Conservation (phyloP, 2,888 invertebrate species). For the Drosophila colorata region DNA sequence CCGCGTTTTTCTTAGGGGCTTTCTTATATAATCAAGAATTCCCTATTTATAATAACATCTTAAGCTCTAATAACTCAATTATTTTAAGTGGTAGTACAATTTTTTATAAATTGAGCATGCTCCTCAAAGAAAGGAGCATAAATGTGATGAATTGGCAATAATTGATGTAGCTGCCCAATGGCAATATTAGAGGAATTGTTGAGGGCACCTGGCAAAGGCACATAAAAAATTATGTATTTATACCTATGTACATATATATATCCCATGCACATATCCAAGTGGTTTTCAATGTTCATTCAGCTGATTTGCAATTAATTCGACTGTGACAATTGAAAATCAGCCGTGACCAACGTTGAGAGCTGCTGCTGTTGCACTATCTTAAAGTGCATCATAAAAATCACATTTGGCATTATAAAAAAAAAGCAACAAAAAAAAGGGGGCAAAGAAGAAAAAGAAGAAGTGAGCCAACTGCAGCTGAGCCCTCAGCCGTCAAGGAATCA, state of each 20-base stretch:
- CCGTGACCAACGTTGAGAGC: conserved; percentile 43
- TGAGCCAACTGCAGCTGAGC: conserved; percentile 54
- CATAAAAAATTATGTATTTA: no score
- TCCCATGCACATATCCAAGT: conserved; percentile 25
- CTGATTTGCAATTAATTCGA: conserved; percentile 55
- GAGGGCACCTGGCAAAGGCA: not conserved
- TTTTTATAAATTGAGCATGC: not conserved
- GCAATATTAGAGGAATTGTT: not conserved
- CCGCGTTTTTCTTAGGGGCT: no score
- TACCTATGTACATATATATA: no score
- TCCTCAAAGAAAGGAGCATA: not conserved
- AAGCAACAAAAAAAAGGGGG: no score
- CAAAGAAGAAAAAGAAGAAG: conserved; percentile 17
- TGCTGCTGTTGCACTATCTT: conserved; percentile 62
- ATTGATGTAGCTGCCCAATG: not conserved
- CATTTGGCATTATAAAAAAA: conserved; percentile 75
- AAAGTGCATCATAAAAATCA: conserved; percentile 76
- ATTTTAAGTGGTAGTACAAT: no score
- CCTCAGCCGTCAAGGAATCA: conserved; percentile 21
- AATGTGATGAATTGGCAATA: not conserved
- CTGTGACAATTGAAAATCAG: conserved; percentile 72
- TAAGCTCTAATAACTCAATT: conserved; percentile 6
- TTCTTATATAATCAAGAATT: no score
- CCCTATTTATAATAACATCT: not conserved
- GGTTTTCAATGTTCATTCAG: conserved; percentile 52